Evolutionary conservation across 2,113 vertebrate genomes (phyloP).

Genomic region (Scatophagus argus): DNA sequence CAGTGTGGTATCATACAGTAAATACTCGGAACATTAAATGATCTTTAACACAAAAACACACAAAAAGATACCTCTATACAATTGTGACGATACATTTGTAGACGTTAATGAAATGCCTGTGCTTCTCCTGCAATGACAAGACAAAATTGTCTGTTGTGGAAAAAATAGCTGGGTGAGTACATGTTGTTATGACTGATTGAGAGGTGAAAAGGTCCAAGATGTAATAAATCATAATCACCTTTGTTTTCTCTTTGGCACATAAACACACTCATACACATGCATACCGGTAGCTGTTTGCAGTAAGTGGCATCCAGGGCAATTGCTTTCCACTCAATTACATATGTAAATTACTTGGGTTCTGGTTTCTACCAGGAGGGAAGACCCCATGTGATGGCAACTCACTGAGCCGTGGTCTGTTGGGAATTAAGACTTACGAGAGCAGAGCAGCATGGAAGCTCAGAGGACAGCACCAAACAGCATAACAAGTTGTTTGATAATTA

Average conservation of each 20-base stretch:
- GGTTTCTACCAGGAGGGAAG: constrained; percentile 49
- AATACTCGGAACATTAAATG: too few relatives aligned
- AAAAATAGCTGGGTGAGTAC: not conserved
- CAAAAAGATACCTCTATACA: too few relatives aligned
- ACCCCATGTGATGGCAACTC: constrained; percentile 25
- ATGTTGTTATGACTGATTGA: not conserved
- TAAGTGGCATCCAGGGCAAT: constrained; percentile 26
- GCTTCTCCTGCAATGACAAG: not conserved
- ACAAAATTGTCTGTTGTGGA: not conserved
- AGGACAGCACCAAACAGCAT: constrained; percentile 1
- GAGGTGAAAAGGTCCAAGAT: not conserved
- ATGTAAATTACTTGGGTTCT: constrained; percentile 68
- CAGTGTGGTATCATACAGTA: too few relatives aligned
- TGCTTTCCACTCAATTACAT: constrained; percentile 72
- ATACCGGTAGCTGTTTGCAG: not conserved
- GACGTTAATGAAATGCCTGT: too few relatives aligned
- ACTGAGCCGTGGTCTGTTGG: constrained; percentile 39
- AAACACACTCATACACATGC: constrained; percentile 29
- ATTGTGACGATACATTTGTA: too few relatives aligned
- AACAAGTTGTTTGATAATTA: not conserved
- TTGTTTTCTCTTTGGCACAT: constrained; percentile 6
- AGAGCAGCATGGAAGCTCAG: constrained; percentile 18
- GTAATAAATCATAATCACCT: constrained; percentile 9
- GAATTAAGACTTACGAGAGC: constrained; percentile 44
- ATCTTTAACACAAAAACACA: too few relatives aligned